Percentiles rank a stretch among this genome's conserved stretches.
Evolutionary conservation across 2,113 vertebrate species (phyloP).

Genomic region (Sinocyclocheilus maitianheensis): DNA sequence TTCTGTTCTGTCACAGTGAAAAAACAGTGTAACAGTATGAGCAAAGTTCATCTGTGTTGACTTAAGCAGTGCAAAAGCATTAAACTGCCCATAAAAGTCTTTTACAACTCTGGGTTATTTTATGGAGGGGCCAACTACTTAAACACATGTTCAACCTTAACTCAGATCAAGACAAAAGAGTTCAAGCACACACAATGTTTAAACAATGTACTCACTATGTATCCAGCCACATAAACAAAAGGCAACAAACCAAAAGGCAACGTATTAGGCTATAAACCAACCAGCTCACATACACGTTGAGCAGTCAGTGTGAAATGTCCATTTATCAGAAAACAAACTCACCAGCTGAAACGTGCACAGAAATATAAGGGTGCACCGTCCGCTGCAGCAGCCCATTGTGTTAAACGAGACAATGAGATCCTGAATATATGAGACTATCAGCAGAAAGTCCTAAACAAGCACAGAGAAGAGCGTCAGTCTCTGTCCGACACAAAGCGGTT

Average conservation of each 20-base stretch:
- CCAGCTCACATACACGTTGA: background rate
- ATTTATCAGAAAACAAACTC: constrained; percentile 65
- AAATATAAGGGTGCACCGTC: constrained; percentile 84
- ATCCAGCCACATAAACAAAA: background rate
- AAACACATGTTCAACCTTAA: constrained; percentile 13
- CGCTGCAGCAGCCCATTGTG: constrained; percentile 87
- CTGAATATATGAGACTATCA: constrained; percentile 39
- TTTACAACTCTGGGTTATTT: constrained; percentile 6
- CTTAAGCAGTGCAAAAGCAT: background rate
- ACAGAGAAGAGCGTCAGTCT: constrained; percentile 58
- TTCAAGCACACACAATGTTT: background rate
- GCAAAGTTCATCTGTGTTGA: background rate
- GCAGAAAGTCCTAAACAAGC: constrained; percentile 52
- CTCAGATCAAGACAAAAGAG: constrained; percentile 6
- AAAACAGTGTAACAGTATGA: background rate
- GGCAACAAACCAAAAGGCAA: background rate
- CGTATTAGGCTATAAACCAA: background rate
- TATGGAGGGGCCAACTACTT: background rate
- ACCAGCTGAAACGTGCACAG: constrained; percentile 89
- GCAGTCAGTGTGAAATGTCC: background rate
- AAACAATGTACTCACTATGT: background rate
- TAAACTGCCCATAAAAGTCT: constrained; percentile 20
- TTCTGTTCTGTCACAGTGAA: background rate
- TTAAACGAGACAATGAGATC: constrained; percentile 49
- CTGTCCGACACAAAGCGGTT: constrained; percentile 47